phyloP scores from a whole-genome alignment of 2,113 vertebrate genomes.

The Anseranas semipalmata region DNA sequence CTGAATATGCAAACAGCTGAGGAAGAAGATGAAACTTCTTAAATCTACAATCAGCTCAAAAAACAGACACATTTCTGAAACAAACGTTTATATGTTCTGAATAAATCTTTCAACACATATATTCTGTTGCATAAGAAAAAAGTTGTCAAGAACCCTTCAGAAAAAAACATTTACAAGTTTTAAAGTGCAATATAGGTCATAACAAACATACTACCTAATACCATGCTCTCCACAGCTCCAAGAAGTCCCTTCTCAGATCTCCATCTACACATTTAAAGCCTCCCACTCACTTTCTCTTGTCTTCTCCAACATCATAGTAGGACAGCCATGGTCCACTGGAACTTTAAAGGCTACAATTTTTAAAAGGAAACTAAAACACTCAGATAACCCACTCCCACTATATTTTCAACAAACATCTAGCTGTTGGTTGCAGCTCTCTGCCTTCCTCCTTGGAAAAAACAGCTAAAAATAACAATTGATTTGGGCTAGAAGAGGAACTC shows the following conservation, averaged over 20 bases:
- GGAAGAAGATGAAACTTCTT: not conserved
- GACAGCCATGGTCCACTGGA: not conserved
- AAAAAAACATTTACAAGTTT: not conserved
- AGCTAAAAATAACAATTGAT: not conserved
- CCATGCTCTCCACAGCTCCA: not conserved
- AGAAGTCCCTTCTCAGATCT: not conserved
- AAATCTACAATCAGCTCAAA: not conserved
- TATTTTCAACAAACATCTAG: not conserved
- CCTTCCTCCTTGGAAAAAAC: not conserved
- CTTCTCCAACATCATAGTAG: not conserved
- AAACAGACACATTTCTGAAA: not conserved
- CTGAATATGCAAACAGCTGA: not conserved
- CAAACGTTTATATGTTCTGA: not conserved
- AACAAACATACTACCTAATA: not conserved
- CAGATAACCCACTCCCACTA: not conserved
- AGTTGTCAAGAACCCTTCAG: not conserved
- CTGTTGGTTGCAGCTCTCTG: not conserved
- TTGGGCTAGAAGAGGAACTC: not conserved
- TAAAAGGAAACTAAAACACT: not conserved
- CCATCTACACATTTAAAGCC: not conserved
- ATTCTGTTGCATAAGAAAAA: not conserved
- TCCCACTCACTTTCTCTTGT: not conserved
- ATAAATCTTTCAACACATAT: constrained; percentile 3
- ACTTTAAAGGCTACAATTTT: not conserved
- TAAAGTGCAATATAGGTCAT: not conserved